These are phyloP conservation scores for Metopolophium dirhodum DNA, from an alignment of 1,140 invertebrate species.

Conservation along the genomic window DNA sequence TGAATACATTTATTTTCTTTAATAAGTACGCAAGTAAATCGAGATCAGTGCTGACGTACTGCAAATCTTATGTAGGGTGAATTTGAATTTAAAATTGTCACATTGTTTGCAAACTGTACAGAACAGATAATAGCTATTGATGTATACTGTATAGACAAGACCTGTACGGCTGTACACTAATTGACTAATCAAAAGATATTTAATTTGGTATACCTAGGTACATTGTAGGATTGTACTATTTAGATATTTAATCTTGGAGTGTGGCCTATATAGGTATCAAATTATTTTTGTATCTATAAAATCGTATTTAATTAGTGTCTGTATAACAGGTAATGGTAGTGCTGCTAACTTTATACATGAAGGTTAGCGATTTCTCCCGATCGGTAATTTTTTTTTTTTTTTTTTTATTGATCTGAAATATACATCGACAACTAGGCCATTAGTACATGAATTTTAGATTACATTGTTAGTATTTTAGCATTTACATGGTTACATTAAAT, in stretches of 20 bases:
- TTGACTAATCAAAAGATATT: background rate
- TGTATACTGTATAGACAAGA: background rate
- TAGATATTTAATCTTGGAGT: background rate
- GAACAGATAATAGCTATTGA: background rate
- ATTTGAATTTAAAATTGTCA: background rate
- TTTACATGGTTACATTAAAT: too few species aligned
- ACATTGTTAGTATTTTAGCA: too few species aligned
- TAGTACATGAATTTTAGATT: too few species aligned
- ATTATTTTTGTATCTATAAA: too few species aligned
- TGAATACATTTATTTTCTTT: background rate
- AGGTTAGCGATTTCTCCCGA: background rate
- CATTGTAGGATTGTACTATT: background rate
- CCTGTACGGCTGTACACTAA: background rate
- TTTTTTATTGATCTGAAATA: too few species aligned
- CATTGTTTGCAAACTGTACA: background rate
- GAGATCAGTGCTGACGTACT: background rate
- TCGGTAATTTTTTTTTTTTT: too few species aligned
- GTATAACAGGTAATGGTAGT: too few species aligned
- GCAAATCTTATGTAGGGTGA: background rate
- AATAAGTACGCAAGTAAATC: background rate
- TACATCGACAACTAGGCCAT: too few species aligned
- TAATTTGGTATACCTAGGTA: background rate
- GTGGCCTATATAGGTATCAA: background rate
- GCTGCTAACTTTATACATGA: too few species aligned
- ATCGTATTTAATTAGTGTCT: too few species aligned